These are phyloP conservation scores for Hydropotes inermis DNA, from an alignment of 2,113 vertebrate genomes.

Conservation along the genomic window DNA sequence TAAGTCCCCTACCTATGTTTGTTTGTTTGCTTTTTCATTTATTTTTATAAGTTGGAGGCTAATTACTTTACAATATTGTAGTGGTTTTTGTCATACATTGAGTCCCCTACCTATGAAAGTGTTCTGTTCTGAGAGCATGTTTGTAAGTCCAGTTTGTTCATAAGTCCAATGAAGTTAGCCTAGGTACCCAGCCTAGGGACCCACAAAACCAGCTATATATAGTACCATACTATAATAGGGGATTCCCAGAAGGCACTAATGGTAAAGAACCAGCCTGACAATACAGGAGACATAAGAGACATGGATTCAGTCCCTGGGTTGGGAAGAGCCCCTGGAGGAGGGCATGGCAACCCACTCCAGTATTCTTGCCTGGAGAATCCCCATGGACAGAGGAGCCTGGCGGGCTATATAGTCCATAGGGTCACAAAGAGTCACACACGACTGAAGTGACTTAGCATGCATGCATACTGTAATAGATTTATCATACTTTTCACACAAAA, in stretches of 20 bases:
- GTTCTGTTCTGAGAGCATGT: neutral
- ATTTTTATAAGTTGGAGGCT: too few species aligned
- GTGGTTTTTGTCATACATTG: too few species aligned
- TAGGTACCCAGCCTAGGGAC: neutral
- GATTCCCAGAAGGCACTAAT: neutral
- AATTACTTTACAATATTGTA: too few species aligned
- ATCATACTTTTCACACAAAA: neutral
- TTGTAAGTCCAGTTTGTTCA: neutral
- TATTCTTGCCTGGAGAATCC: neutral
- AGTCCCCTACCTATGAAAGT: neutral
- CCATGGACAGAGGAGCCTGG: neutral
- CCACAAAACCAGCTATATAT: neutral
- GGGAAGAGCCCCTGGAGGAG: neutral
- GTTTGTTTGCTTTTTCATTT: too few species aligned
- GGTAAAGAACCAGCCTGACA: neutral
- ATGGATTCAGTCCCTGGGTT: neutral
- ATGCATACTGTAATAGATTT: fast-evolving
- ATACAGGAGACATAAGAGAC: neutral
- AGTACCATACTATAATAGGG: neutral
- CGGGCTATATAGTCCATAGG: neutral
- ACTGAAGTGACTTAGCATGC: neutral
- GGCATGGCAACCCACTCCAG: neutral
- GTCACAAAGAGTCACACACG: neutral
- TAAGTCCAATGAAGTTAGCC: neutral
- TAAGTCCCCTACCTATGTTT: neutral